Conservation (phyloP, 2,113 vertebrate genomes). For the Ophthalmotilapia sp. region DNA sequence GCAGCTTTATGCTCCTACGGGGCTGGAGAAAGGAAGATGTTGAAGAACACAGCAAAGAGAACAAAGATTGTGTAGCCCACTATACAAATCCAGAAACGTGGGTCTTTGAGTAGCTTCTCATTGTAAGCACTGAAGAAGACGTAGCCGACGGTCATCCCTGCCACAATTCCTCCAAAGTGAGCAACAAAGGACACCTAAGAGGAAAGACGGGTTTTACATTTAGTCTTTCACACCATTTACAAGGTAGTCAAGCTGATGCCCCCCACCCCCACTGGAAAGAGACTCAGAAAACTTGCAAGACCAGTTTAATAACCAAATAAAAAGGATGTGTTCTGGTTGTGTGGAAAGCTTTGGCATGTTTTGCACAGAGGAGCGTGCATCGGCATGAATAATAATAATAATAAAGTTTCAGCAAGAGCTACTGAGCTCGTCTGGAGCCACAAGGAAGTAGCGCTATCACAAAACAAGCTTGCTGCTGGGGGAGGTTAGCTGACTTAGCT, state of each 20-base stretch:
- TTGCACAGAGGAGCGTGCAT: neutral
- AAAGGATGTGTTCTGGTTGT: neutral
- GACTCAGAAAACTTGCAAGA: neutral
- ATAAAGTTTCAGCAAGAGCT: constrained; percentile 1
- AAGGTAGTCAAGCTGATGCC: neutral
- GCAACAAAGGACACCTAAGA: constrained; percentile 87
- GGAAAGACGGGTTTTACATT: neutral
- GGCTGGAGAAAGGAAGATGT: constrained; percentile 81
- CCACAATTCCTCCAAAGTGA: constrained; percentile 82
- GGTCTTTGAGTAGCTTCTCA: constrained; percentile 79
- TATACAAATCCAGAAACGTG: constrained; percentile 84
- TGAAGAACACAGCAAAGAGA: constrained; percentile 82
- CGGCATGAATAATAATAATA: neutral
- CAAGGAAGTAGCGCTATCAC: neutral
- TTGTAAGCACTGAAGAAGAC: constrained; percentile 86
- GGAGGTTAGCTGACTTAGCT: neutral
- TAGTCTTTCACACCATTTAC: neutral
- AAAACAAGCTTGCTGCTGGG: neutral
- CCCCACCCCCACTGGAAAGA: neutral
- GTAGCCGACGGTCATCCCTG: constrained; percentile 89
- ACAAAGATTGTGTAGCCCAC: constrained; percentile 72
- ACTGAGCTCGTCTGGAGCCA: neutral
- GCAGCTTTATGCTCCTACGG: neutral
- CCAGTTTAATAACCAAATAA: neutral
- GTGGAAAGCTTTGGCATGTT: neutral